Evolutionary conservation across 2,888 invertebrate genomes (phyloP).

Genomic region (Bugulina stolonifera): DNA sequence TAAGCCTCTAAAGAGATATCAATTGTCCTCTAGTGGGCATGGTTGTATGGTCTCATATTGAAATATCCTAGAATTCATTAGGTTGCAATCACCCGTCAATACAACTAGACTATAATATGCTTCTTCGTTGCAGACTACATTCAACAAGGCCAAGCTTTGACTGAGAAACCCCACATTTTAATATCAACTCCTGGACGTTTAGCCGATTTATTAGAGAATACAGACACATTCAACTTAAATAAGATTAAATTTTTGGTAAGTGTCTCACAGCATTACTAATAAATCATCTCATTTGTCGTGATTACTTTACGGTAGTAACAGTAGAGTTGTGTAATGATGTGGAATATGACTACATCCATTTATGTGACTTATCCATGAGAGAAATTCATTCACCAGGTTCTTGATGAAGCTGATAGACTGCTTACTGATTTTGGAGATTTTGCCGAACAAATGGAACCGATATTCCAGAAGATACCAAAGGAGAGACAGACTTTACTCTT

Average conservation of each 20-base stretch:
- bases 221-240: conserved; percentile 55
- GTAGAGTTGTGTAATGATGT: too few species aligned
- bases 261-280: too few species aligned
- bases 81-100: too few species aligned
- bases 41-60: too few species aligned
- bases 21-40: too few species aligned
- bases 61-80: too few species aligned
- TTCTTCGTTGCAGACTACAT: conserved; percentile 62
- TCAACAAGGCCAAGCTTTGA: conserved; percentile 74
- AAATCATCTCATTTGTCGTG: too few species aligned
- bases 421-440: conserved; percentile 56
- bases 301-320: too few species aligned
- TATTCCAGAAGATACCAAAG: conserved; percentile 68
- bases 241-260: conserved; percentile 50
- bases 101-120: not conserved
- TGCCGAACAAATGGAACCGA: conserved; percentile 63
- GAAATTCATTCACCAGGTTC: too few species aligned
- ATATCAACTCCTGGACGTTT: conserved; percentile 92
- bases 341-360: too few species aligned
- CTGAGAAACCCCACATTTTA: conserved; percentile 83
- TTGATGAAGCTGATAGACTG: conserved; percentile 93
- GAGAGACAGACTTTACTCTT: conserved; percentile 77
- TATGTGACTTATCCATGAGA: too few species aligned
- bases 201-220: conserved; percentile 84
- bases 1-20: too few species aligned